phyloP scores from a whole-genome alignment of 2,888 invertebrate genomes.

The Agriopis leucophaearia region DNA sequence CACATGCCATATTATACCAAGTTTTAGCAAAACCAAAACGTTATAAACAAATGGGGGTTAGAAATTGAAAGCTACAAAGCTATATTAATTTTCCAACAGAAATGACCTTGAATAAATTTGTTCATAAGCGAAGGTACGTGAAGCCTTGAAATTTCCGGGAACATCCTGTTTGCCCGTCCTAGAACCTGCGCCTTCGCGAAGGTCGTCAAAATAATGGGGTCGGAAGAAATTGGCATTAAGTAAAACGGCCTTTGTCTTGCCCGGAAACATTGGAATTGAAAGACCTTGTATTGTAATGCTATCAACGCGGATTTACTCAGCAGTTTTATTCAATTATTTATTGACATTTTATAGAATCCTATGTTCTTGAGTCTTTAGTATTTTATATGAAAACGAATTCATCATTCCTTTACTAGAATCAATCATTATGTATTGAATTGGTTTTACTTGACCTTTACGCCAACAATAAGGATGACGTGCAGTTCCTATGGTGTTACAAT shows the following conservation, averaged over 20 bases:
- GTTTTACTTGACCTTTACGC: slow-evolving; percentile 6
- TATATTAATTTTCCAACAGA: neutral
- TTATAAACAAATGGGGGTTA: neutral
- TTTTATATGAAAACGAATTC: neutral
- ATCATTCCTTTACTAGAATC: neutral
- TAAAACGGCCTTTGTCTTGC: slow-evolving; percentile 38
- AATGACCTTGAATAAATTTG: slow-evolving; percentile 16
- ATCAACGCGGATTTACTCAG: slow-evolving; percentile 15
- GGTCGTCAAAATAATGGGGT: slow-evolving; percentile 49
- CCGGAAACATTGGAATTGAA: slow-evolving; percentile 35
- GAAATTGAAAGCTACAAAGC: neutral
- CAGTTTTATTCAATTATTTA: slow-evolving; percentile 21
- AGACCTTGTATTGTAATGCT: slow-evolving; percentile 24
- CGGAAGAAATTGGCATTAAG: slow-evolving; percentile 40
- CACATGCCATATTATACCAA: neutral
- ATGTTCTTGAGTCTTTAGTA: slow-evolving; percentile 1
- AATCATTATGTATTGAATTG: neutral
- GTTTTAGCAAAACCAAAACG: neutral
- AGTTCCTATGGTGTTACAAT: slow-evolving; percentile 25
- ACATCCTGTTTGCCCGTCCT: slow-evolving; percentile 53
- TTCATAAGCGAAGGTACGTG: slow-evolving; percentile 9
- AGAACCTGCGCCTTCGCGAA: slow-evolving; percentile 44
- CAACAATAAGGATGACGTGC: slow-evolving; percentile 25
- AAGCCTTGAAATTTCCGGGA: slow-evolving; percentile 52
- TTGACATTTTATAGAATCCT: neutral